Evolutionary conservation across 2,113 vertebrate species (phyloP), one percentile per base, ranked within the genome.

Genomic region (Lutjanus erythropterus): DNA sequence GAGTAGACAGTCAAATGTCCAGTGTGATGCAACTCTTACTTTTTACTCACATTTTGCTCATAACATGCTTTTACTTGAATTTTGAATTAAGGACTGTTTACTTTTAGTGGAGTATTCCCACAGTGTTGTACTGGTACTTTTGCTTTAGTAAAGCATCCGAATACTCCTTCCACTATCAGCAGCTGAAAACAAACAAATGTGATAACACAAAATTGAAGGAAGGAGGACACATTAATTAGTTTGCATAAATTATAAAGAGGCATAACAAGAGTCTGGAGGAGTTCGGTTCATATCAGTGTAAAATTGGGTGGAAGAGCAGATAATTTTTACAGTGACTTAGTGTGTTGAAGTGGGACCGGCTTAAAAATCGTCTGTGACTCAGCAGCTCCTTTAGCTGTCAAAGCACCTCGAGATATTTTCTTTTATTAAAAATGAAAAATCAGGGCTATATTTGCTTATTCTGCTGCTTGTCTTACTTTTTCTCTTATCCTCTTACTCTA

Each of bases 381-480:
- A 66, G 62, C 58, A 65, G 3, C n/a, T 15, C 14, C 3, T 18
- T 58, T 37, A 44, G 41, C 55, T 56, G 23, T 33, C 23, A 49
- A 23, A 69, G 16, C 39, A 46, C 53, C 39, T 25, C 3, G 8
- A 62, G 35, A 70, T 68, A 35, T 71, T 56, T 61, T 58, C 8
- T 47, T 58, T 74, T 33, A 61, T 59, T 46, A 12, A 70, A 50
- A 53, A 61, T 1, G 44, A 52, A 50, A 62, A 11, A 23, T 27
- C 46, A 42, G 31, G 8, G 23, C 31, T 44, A 44, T 18, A 3
- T 65, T 69, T 76, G 29, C 42, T 29, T 47, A 21, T 55, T 68
- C 25, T 69, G 56, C 37, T 49, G 72, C 53, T 53, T 37, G 37
- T 47, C 25, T 65, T 33, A 49, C 21, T 68, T 68, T 83, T 42